Conservation (phyloP, 1,140 invertebrate species). For the Galendromus occidentalis region DNA sequence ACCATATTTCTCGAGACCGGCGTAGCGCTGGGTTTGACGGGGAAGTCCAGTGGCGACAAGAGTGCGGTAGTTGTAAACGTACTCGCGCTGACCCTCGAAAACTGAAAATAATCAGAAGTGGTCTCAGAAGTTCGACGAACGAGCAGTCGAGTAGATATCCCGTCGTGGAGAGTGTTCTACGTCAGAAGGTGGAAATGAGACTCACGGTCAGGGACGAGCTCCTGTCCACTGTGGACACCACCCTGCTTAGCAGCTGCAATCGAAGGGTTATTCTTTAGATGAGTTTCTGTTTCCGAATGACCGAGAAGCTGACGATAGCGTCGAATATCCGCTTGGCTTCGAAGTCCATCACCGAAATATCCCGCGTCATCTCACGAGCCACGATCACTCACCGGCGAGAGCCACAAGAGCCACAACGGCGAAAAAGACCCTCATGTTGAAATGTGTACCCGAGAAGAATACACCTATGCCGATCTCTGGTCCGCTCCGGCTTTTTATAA, state of each 20-base stretch:
- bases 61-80: not conserved
- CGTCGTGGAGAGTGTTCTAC: no score
- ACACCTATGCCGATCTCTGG: not conserved
- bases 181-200: no score
- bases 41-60: conserved; percentile 1
- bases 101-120: no score
- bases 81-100: not conserved
- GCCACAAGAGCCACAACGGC: not conserved
- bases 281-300: not conserved
- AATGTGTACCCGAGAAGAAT: conserved; percentile 1
- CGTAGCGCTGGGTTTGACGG: not conserved
- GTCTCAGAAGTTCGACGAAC: no score
- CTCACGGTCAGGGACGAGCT: not conserved
- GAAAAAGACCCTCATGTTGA: not conserved
- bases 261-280: not conserved
- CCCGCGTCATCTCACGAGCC: not conserved
- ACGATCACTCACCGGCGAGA: not conserved
- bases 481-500: not conserved
- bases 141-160: no score
- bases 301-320: not conserved
- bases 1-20: conserved; percentile 4
- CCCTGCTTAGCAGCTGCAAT: not conserved
- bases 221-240: not conserved
- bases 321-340: not conserved
- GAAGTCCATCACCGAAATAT: not conserved